phyloP scores from a whole-genome alignment of 2,113 vertebrate species.

The Chrysemys picta region DNA sequence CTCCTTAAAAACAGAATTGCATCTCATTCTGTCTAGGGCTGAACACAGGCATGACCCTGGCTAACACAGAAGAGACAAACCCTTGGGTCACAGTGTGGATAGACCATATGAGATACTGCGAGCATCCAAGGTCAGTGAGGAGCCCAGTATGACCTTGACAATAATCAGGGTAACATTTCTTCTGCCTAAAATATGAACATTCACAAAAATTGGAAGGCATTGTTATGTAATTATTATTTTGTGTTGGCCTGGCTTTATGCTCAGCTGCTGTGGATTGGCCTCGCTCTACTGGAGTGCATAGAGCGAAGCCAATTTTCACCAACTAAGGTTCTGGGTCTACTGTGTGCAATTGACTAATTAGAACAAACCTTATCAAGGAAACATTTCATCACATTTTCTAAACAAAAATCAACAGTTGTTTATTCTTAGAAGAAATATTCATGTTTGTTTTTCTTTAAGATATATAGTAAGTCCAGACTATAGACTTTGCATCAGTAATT shows the following conservation, averaged over 20 bases:
- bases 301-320: not conserved
- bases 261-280: not conserved
- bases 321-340: not conserved
- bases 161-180: not conserved
- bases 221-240: not conserved
- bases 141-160: fast-evolving
- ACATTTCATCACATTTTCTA: not conserved
- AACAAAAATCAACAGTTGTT: not conserved
- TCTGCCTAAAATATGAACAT: not conserved
- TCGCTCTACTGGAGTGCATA: fast-evolving
- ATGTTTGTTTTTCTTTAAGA: not conserved
- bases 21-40: not conserved
- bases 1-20: not conserved
- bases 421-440: not conserved
- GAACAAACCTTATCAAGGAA: not conserved
- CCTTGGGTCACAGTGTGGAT: not conserved
- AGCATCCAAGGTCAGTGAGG: not conserved
- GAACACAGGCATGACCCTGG: not conserved
- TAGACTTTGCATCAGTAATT: not conserved
- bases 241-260: not conserved
- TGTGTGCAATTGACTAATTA: not conserved
- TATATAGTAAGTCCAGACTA: not conserved
- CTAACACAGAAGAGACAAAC: not conserved
- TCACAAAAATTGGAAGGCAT: fast-evolving
- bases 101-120: fast-evolving